A percentile compares a stretch with the other conserved stretches of the same genome.
Evolutionary conservation across 35 echinoderm and acorn worm species (phyloP).

Genomic region (Amphiura filiformis): DNA sequence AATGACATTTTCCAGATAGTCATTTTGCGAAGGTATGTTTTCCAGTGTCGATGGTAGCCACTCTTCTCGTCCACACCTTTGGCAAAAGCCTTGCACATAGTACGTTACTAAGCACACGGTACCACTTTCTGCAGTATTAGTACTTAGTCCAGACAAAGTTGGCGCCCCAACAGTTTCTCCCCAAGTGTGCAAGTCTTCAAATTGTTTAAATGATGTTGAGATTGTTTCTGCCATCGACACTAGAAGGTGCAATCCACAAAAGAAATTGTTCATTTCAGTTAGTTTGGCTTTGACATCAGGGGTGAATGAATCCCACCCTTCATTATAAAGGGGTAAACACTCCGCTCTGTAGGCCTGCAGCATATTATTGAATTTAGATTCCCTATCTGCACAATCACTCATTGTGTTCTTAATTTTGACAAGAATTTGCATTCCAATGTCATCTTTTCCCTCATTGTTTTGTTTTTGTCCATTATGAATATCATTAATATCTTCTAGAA

Average conservation of each 20-base stretch:
- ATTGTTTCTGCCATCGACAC: conserved; percentile 29
- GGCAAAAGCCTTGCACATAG: neutral
- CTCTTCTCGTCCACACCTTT: conserved; percentile 1
- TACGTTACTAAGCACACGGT: neutral
- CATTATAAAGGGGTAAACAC: neutral
- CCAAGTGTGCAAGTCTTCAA: neutral
- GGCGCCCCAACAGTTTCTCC: conserved; percentile 17
- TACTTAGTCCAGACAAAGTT: neutral
- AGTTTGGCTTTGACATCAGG: conserved; percentile 11
- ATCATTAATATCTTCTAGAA: neutral
- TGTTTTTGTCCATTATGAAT: neutral
- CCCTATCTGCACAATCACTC: conserved; percentile 43
- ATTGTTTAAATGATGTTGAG: conserved; percentile 2
- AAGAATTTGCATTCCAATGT: conserved; percentile 39
- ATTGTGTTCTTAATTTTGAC: conserved; percentile 30
- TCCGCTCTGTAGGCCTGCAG: conserved; percentile 21
- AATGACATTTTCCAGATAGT: no score
- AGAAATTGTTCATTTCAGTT: conserved; percentile 30
- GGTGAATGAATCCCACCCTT: conserved; percentile 24
- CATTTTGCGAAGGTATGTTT: neutral
- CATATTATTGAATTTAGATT: conserved; percentile 38
- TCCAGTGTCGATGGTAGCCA: conserved; percentile 21
- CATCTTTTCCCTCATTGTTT: neutral
- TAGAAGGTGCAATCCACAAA: conserved; percentile 47
- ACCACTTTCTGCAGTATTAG: neutral